A percentile compares a stretch with the other conserved stretches of the same genome.
Conservation (phyloP, 2,797 vertebrate genomes). For the Micropoecilia bifurca region DNA sequence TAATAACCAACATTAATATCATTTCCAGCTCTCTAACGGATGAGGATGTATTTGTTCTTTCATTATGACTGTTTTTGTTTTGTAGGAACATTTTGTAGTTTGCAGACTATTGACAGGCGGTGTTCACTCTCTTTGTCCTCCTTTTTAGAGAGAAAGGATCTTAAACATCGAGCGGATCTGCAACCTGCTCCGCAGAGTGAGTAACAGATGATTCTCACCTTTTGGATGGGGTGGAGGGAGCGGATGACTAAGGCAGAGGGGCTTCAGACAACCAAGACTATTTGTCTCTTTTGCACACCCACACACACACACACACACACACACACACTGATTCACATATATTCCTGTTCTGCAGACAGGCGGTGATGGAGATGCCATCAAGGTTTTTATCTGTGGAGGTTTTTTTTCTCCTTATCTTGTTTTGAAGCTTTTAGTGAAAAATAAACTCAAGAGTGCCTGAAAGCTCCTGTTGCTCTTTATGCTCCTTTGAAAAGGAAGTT, state of each 20-base stretch:
- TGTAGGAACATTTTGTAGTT: not conserved
- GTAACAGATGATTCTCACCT: conserved; percentile 60
- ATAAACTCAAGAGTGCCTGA: conserved; percentile 13
- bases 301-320: conserved; percentile 7
- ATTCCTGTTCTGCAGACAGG: conserved; percentile 22
- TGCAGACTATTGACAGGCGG: conserved; percentile 13
- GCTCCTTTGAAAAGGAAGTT: conserved; percentile 24
- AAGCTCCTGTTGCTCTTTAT: conserved; percentile 9
- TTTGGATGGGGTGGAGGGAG: conserved; percentile 8
- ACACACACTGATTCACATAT: conserved; percentile 41
- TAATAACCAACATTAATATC: not conserved
- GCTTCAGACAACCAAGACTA: conserved; percentile 40
- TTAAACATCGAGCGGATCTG: conserved; percentile 95
- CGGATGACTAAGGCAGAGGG: conserved; percentile 43
- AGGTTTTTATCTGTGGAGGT: not conserved
- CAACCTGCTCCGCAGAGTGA: conserved; percentile 92
- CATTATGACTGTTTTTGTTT: not conserved
- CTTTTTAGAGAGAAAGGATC: conserved; percentile 89
- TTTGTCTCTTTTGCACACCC: conserved; percentile 44
- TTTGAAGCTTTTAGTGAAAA: conserved; percentile 17
- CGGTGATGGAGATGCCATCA: not conserved
- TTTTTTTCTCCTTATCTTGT: not conserved
- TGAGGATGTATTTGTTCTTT: not conserved
- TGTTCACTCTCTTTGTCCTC: conserved; percentile 33
- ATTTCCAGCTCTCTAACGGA: not conserved